phyloP scores from a whole-genome alignment of 1,140 invertebrate species.

The Leptinotarsa undecemlineata region DNA sequence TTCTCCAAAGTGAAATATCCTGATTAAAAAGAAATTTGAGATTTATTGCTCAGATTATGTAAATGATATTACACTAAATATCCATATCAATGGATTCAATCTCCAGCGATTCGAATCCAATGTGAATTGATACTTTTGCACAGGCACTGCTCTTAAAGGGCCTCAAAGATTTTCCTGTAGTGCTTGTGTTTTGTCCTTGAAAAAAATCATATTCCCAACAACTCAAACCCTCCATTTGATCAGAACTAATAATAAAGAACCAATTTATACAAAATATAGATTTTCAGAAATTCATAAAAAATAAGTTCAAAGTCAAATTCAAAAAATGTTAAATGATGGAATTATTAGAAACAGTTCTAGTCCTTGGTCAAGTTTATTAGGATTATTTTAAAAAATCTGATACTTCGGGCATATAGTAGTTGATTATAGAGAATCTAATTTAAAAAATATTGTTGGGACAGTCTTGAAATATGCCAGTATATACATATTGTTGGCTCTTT shows the following conservation, averaged over 20 bases:
- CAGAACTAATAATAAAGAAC: constrained; percentile 5
- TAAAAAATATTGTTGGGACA: constrained; percentile 44
- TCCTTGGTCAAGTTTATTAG: constrained; percentile 20
- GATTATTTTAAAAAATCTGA: constrained; percentile 28
- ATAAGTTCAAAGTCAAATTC: constrained; percentile 26
- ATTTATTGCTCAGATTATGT: constrained; percentile 7
- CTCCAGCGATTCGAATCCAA: no score
- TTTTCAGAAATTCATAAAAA: constrained; percentile 19
- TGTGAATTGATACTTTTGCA: no score
- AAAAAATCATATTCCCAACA: neutral
- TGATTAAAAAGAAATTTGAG: neutral
- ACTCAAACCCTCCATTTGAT: constrained; percentile 18
- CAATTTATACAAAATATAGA: constrained; percentile 25
- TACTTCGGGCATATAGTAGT: constrained; percentile 31
- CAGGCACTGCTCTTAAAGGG: no score
- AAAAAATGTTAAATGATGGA: constrained; percentile 19
- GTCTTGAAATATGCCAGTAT: constrained; percentile 37
- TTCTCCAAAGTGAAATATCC: neutral
- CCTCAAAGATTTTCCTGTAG: no score
- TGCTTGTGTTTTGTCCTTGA: no score
- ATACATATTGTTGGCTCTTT: no score
- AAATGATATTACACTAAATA: neutral
- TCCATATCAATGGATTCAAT: neutral
- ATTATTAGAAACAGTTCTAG: constrained; percentile 29
- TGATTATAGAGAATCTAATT: constrained; percentile 55